A percentile compares a stretch with the other conserved stretches of the same genome.
Conservation (phyloP, 2,797 vertebrate species). For the Cossypha niveicapilla region DNA sequence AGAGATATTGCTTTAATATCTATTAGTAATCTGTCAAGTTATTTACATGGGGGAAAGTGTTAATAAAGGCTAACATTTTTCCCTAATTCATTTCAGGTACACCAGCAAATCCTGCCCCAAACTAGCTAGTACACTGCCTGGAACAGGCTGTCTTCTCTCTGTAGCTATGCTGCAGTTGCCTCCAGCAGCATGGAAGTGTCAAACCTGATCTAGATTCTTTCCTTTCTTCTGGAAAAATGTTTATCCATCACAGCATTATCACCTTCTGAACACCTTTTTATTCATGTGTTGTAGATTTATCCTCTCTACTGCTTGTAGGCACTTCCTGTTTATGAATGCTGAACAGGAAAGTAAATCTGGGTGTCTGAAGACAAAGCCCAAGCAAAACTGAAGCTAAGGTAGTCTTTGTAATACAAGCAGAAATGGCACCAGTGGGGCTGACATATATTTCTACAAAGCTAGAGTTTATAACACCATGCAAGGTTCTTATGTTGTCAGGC, state of each 20-base stretch:
- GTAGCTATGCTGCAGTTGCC: background rate
- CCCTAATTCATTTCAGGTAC: background rate
- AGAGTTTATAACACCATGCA: background rate
- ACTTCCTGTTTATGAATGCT: background rate
- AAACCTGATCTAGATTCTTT: background rate
- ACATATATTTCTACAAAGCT: background rate
- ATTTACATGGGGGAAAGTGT: background rate
- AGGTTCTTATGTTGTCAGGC: background rate
- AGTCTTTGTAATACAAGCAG: background rate
- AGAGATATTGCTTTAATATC: constrained; percentile 25
- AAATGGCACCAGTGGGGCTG: background rate
- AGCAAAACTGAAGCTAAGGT: background rate
- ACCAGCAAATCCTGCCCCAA: background rate
- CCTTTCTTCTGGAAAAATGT: background rate
- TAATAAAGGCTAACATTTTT: constrained; percentile 28
- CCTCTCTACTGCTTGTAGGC: background rate
- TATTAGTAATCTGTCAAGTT: constrained; percentile 56
- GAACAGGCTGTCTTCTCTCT: background rate
- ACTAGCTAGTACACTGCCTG: background rate
- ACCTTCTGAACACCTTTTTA: background rate
- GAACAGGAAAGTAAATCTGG: background rate
- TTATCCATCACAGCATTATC: background rate
- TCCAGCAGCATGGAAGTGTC: background rate
- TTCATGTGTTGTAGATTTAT: background rate
- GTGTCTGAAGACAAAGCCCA: background rate